Base-by-base conservation (phyloP, 2,888 invertebrate species). In the Leucophora obtusa region DNA sequence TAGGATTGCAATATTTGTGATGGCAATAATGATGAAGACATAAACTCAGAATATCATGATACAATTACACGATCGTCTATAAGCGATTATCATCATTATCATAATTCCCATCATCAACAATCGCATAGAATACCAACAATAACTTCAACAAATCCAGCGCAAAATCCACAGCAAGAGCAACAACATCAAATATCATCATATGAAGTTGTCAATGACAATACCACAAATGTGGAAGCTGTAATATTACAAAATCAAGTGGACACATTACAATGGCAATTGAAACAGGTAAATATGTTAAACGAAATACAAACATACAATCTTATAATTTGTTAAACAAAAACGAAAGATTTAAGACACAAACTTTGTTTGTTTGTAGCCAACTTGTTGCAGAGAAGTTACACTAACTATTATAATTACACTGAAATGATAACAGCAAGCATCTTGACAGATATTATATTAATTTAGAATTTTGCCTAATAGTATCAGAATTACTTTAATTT, bases 261-360 rank as follows among this genome's bases (percentile, higher is more conserved):
- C 86, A 93, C 93, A 74, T 89, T 94, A 83, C 93, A 94, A 86
- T 94, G 94, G 94, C 94, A 94, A 88, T 89, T 94, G 80, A 93
- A 93, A 90, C 93, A 94, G 92, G 94, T 94, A 91, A 89, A 28
- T 7, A 28, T 28, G 8, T n/a, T 1, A 10, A 56, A 56, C 5
- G 8, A 28, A 28, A n/a, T 15, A 18, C 5, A 54, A 11, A 54
- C 5, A 54, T 5, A 54, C 0, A 54, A 24, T 24, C 24, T 54
- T 4, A n/a, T 14, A 35, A 17, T 17, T 18, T 59, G 7, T n/a
- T 15, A 28, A 33, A 8, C 24, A n/a, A 56, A 24, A 56, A 70
- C 81, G 24, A 71, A 81, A 81, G 77, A 81, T 56, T 74, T 70
- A 81, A 81, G 73, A 60, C 60, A 77, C 73, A 81, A 62, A 77